phyloP scores from a whole-genome alignment of 1,140 invertebrate genomes.

The Metopolophium dirhodum region DNA sequence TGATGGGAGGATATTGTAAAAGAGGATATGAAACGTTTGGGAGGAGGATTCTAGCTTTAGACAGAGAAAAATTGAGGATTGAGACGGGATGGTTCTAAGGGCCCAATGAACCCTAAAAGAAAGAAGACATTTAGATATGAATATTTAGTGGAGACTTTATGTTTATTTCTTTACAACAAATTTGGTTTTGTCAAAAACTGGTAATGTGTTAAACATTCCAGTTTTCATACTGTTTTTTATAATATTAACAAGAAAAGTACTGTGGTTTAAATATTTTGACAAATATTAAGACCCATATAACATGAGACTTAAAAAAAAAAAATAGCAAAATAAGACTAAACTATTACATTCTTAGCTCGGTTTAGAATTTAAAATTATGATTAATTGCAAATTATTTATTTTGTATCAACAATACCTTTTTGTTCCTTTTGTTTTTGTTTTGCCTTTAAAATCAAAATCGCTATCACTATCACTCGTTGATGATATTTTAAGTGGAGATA shows the following conservation, averaged over 20 bases:
- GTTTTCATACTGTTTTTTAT: too few relatives aligned
- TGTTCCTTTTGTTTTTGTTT: background rate
- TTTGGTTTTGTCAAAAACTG: background rate
- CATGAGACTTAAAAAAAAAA: background rate
- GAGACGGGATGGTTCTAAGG: too few relatives aligned
- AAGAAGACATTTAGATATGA: too few relatives aligned
- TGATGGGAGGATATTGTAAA: too few relatives aligned
- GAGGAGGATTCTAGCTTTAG: too few relatives aligned
- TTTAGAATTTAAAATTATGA: background rate
- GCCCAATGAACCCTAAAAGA: too few relatives aligned
- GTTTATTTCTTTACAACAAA: background rate
- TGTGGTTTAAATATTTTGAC: background rate
- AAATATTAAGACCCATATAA: background rate
- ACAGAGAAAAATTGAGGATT: too few relatives aligned
- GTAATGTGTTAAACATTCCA: background rate
- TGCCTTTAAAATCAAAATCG: background rate
- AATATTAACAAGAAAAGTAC: too few relatives aligned
- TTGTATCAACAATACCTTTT: slow-evolving; percentile 10
- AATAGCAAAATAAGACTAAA: background rate
- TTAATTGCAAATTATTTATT: background rate
- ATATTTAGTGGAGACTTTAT: background rate
- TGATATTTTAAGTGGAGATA: background rate
- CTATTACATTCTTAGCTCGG: background rate
- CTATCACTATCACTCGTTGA: background rate
- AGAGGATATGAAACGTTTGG: too few relatives aligned